These are phyloP conservation scores for Schizotus pectinicornis DNA, from an alignment of 2,888 invertebrate species.

Conservation along the genomic window DNA sequence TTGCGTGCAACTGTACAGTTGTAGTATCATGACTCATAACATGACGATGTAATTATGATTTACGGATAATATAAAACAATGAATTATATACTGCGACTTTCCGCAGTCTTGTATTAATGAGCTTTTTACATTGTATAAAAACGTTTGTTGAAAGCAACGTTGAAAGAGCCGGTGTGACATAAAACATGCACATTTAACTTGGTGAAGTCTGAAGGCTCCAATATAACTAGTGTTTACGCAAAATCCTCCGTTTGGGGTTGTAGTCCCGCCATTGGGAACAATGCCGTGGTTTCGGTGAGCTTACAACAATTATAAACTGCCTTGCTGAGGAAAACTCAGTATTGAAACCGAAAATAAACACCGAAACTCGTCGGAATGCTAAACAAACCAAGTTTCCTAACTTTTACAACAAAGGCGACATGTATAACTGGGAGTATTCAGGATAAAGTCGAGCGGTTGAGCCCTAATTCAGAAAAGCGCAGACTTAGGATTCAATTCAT, in stretches of 20 bases:
- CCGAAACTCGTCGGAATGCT: conserved; percentile 32
- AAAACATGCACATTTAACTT: no score
- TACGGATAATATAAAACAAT: conserved; percentile 38
- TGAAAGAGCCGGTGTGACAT: no score
- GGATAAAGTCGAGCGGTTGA: conserved; percentile 18
- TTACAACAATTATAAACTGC: conserved; percentile 35
- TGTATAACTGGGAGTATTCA: conserved; percentile 2
- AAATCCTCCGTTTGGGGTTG: no score
- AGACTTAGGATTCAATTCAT: conserved; percentile 52
- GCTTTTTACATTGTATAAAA: no score
- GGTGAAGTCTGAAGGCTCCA: no score
- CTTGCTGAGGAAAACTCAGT: conserved; percentile 33
- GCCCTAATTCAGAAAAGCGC: conserved; percentile 39
- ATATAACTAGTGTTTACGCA: no score
- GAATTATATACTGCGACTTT: conserved; percentile 8
- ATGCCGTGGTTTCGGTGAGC: background rate
- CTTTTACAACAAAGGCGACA: conserved; percentile 29
- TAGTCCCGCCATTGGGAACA: background rate
- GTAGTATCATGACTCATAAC: conserved; percentile 30
- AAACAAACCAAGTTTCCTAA: conserved; percentile 31
- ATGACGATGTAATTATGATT: conserved; percentile 41
- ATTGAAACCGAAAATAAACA: conserved; percentile 36
- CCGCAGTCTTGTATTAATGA: no score
- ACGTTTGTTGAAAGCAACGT: no score
- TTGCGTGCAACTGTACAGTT: background rate